Evolutionary conservation across 2,888 invertebrate genomes (phyloP), one percentile per base, ranked within the genome.

Genomic region (Erynnis tages): DNA sequence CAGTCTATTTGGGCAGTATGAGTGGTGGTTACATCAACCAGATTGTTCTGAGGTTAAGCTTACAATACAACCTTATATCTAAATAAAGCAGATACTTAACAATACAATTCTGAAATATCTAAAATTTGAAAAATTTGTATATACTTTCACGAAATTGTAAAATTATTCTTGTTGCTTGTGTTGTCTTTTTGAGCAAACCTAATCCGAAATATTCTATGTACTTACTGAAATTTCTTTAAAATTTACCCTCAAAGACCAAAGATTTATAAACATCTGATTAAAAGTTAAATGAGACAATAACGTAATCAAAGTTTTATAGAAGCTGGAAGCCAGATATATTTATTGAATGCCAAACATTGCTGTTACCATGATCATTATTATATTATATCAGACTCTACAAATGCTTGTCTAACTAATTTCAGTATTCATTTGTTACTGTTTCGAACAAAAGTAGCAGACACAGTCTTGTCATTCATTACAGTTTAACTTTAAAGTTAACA

Each of bases 1-100:
- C 88, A 89, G 89, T 89, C 88, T 89, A 84, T 86, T 75, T 68
- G 75, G 86, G 87, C 83, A 86, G 83, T 81, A 65, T 47, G 32
- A 29, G 32, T 43, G 52, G 46, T 13, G 43, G 43, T 52, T 44
- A 52, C 17, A 30, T 37, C 17, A 52, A 44, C 52, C 44, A 16
- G 41, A 50, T 41, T 27, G 5, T 8, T 44, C 19, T 11, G 35
- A 14, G 37, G 38, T 37, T 35, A 27, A 30, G 21, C 44, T 43
- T 52, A 44, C 37, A 47, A 44, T 47, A 56, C 29, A 44, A 56
- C 47, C 57, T 56, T 62, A 61, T 13, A 30, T 35, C 59, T 61
- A 57, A 53, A 58, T 57, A 52, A 54, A 56, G 44, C 27, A 50
- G 27, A 27, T 45, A 27, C 4, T 30, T 27, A 35, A 34, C 10